phyloP scores from a whole-genome alignment of 2,113 vertebrate genomes.

The Colius striatus region DNA sequence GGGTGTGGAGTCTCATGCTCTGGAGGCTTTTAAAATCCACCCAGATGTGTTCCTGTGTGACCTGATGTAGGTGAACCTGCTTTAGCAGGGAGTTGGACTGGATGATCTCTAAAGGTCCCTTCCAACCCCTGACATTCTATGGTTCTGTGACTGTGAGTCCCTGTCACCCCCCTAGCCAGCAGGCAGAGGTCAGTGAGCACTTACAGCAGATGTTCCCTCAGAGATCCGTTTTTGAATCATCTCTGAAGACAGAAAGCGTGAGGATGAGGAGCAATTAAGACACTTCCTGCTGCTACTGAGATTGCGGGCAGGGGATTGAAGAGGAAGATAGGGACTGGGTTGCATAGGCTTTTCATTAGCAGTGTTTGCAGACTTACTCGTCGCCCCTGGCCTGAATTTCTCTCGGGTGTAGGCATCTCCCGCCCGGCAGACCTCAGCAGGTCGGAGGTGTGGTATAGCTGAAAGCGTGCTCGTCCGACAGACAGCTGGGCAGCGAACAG shows the following conservation, averaged over 20 bases:
- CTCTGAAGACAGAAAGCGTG: not conserved
- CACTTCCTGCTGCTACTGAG: not conserved
- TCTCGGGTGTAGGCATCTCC: conserved; percentile 86
- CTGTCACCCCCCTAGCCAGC: not conserved
- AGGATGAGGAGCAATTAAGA: not conserved
- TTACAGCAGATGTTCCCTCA: not conserved
- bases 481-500: not conserved
- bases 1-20: no score
- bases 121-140: no score
- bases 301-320: not conserved
- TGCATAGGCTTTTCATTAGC: not conserved
- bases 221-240: not conserved
- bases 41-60: no score
- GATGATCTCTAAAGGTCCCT: no score
- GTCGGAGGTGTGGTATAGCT: conserved; percentile 77
- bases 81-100: no score
- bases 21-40: no score
- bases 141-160: not conserved
- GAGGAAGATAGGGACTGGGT: not conserved
- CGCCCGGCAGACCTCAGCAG: conserved; percentile 81
- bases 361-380: conserved; percentile 70
- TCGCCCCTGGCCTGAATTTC: conserved; percentile 81
- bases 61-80: no score
- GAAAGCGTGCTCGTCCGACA: not conserved
- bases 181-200: not conserved